Evolutionary conservation across 2,113 vertebrate genomes (phyloP), one percentile per base, ranked within the genome.

Genomic region (Vicugna pacos): DNA sequence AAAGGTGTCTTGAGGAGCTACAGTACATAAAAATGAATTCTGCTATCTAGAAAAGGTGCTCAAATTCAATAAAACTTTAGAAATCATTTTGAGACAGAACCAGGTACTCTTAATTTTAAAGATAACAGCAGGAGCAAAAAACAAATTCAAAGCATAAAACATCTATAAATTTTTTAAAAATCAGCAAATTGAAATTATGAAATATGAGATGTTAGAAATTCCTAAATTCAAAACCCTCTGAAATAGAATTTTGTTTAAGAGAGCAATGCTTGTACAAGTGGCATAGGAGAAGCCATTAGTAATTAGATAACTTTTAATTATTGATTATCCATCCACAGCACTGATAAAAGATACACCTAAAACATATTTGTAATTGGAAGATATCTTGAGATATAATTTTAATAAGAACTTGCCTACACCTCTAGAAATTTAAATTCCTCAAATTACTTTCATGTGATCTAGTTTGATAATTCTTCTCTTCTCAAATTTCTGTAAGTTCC

Each of bases 371-470:
- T 54, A 32, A 76, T 11, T 73, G 16, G 5, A 95, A 65, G 16
- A 32, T 48, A 85, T 30, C 48, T 69, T 89, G 42, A 76, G 48
- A 93, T 58, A 56, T 82, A 70, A 77, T 69, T 95, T 88, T 46
- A 94, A 26, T 54, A 89, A 89, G 28, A 73, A 70, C 9, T 54
- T 89, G 26, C 50, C 30, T 90, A 76, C 20, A 92, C 6, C 17
- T 88, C 19, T 4, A 64, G 12, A 96, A 54, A 93, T 64, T 0
- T 76, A 12, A 81, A 90, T 72, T 89, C 24, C 62, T 76, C 56
- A 92, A 89, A 73, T 86, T 80, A 96, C 38, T 93, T 86, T 90
- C 32, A 94, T 62, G 70, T 16, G 20, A 60, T 64, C n/a, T 48
- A 83, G 79, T 46, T 58, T 75, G 52, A 42, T 30, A 48, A 60